Evolutionary conservation across 1,140 invertebrate genomes (phyloP).

Genomic region (Pinna nobilis): DNA sequence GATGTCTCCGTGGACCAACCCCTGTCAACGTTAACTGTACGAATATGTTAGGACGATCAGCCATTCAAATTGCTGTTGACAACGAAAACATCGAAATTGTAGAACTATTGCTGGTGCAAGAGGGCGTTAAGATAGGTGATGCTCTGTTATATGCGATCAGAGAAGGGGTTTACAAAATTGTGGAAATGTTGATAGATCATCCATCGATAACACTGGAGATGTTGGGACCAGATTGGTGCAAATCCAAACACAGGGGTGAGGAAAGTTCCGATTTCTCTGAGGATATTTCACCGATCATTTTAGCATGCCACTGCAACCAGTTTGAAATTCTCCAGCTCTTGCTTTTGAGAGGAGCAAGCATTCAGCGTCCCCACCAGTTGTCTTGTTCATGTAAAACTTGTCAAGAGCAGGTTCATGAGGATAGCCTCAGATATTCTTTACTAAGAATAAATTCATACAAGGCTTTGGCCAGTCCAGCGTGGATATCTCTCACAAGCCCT

Average conservation of each 20-base stretch:
- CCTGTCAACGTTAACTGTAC: slow-evolving; percentile 79
- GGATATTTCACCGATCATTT: slow-evolving; percentile 72
- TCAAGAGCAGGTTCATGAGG: slow-evolving; percentile 75
- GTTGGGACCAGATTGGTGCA: slow-evolving; percentile 67
- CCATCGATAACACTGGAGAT: slow-evolving; percentile 71
- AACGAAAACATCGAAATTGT: slow-evolving; percentile 73
- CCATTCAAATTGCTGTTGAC: slow-evolving; percentile 76
- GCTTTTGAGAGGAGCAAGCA: slow-evolving; percentile 69
- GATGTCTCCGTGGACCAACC: slow-evolving; percentile 74
- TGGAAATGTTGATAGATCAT: slow-evolving; percentile 79
- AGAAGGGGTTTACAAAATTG: slow-evolving; percentile 78
- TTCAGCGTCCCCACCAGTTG: slow-evolving; percentile 78
- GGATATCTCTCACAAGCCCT: slow-evolving; percentile 80
- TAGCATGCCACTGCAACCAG: slow-evolving; percentile 73
- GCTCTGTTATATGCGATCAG: slow-evolving; percentile 73
- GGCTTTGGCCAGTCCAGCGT: slow-evolving; percentile 76
- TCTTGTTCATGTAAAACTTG: slow-evolving; percentile 79
- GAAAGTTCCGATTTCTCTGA: slow-evolving; percentile 69
- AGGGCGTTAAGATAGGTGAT: slow-evolving; percentile 73
- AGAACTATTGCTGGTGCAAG: slow-evolving; percentile 66
- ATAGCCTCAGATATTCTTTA: slow-evolving; percentile 69
- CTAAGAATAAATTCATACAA: slow-evolving; percentile 73
- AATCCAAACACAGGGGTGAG: slow-evolving; percentile 54
- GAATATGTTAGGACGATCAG: slow-evolving; percentile 78
- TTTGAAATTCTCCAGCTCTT: slow-evolving; percentile 74